phyloP scores from a whole-genome alignment of 2,888 invertebrate genomes.

The Carterocephalus palaemon region DNA sequence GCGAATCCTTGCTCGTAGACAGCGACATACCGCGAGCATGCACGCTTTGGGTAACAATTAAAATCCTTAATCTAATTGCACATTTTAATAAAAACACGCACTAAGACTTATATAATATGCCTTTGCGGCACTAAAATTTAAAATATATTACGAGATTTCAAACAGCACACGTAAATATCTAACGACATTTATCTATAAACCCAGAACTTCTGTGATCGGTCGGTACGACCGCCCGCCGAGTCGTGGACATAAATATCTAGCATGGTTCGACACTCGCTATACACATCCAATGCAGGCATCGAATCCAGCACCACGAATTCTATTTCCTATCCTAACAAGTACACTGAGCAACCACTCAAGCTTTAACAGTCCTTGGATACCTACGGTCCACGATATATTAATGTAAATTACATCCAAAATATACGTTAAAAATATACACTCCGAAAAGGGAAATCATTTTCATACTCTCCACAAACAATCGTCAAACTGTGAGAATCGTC shows the following conservation, averaged over 20 bases:
- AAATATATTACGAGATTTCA: constrained; percentile 78
- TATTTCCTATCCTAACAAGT: constrained; percentile 59
- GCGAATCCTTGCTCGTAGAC: constrained; percentile 35
- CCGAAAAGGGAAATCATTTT: constrained; percentile 48
- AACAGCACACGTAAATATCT: constrained; percentile 70
- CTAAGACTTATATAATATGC: constrained; percentile 63
- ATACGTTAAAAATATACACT: constrained; percentile 59
- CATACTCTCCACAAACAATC: constrained; percentile 41
- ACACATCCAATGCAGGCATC: constrained; percentile 35
- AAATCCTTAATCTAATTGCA: constrained; percentile 67
- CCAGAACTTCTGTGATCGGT: constrained; percentile 64
- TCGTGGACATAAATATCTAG: constrained; percentile 63
- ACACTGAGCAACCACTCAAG: constrained; percentile 75
- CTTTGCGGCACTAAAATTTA: constrained; percentile 55
- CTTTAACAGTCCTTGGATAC: constrained; percentile 53
- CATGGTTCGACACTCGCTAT: constrained; percentile 62
- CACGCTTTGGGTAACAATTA: constrained; percentile 73
- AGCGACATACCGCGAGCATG: constrained; percentile 50
- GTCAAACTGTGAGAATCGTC: constrained; percentile 49
- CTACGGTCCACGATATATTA: constrained; percentile 42
- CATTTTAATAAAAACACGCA: constrained; percentile 71
- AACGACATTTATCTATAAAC: constrained; percentile 61
- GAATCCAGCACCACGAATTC: constrained; percentile 65
- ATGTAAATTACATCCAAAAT: constrained; percentile 76
- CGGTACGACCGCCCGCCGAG: constrained; percentile 46